phyloP scores from a whole-genome alignment of 2,113 vertebrate species.

The Hiodon alosoides region DNA sequence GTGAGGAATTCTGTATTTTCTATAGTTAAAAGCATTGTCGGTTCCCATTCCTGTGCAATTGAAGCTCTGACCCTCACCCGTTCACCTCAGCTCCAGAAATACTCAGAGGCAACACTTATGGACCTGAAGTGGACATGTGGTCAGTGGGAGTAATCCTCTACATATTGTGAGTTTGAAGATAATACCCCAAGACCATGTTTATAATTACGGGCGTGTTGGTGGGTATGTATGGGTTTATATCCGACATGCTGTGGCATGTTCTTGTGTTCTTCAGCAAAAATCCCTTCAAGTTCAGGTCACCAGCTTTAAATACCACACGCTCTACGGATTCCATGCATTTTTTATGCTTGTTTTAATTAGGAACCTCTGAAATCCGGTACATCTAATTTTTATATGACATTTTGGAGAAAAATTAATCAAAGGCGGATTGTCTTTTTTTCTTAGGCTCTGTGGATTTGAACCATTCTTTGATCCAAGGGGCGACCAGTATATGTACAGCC shows the following conservation, averaged over 20 bases:
- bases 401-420: slow-evolving; percentile 8
- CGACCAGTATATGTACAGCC: slow-evolving; percentile 82
- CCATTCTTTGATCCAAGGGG: slow-evolving; percentile 82
- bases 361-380: too few species aligned
- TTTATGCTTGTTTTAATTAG: too few species aligned
- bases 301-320: too few species aligned
- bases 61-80: slow-evolving; percentile 12
- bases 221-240: not conserved
- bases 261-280: not conserved
- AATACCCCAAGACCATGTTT: not conserved
- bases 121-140: slow-evolving; percentile 87
- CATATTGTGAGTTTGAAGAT: slow-evolving; percentile 75
- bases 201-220: not conserved
- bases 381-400: too few species aligned
- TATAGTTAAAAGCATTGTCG: too few species aligned
- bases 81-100: slow-evolving; percentile 75
- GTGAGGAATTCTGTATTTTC: too few species aligned
- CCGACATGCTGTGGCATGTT: too few species aligned
- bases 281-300: not conserved
- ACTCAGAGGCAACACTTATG: slow-evolving; percentile 75
- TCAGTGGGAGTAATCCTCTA: slow-evolving; percentile 84
- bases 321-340: too few species aligned
- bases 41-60: not conserved
- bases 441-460: slow-evolving; percentile 82
- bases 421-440: slow-evolving; percentile 16